Percentiles rank a stretch among this genome's conserved stretches.
phyloP scores from a whole-genome alignment of 2,797 vertebrate species.

The Argentina silus region DNA sequence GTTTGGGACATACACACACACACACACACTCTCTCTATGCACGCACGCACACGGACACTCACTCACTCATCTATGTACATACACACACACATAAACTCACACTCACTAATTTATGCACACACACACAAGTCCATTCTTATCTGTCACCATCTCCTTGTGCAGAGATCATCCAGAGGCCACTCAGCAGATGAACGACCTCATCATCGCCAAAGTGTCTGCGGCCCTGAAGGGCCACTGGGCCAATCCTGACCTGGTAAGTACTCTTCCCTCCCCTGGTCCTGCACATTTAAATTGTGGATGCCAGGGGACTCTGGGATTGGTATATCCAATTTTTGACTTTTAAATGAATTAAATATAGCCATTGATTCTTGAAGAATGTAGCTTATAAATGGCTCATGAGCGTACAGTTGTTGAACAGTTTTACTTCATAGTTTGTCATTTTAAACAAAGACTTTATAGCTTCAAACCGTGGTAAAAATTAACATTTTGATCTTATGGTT shows the following conservation, averaged over 20 bases:
- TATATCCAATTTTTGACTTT: no score
- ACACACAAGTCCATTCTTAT: neutral
- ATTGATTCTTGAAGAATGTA: no score
- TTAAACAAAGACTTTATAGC: no score
- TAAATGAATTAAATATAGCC: no score
- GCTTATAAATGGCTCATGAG: no score
- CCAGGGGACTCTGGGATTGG: no score
- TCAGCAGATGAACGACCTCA: constrained; percentile 98
- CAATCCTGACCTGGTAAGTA: constrained; percentile 94
- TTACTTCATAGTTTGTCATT: no score
- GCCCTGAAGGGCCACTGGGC: constrained; percentile 99
- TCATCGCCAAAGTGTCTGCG: constrained; percentile 94
- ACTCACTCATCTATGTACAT: neutral
- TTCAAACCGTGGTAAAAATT: no score
- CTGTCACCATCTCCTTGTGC: constrained; percentile 11
- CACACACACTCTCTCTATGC: neutral
- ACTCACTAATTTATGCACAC: neutral
- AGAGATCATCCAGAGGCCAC: constrained; percentile 98
- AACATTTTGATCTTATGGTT: no score
- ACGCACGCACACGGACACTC: no score
- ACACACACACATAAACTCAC: neutral
- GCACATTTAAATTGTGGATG: neutral
- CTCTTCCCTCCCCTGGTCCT: neutral
- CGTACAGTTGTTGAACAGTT: no score
- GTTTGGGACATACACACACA: no score